Base-by-base conservation (phyloP, 2,888 invertebrate genomes). In the Synanthedon myopaeformis region DNA sequence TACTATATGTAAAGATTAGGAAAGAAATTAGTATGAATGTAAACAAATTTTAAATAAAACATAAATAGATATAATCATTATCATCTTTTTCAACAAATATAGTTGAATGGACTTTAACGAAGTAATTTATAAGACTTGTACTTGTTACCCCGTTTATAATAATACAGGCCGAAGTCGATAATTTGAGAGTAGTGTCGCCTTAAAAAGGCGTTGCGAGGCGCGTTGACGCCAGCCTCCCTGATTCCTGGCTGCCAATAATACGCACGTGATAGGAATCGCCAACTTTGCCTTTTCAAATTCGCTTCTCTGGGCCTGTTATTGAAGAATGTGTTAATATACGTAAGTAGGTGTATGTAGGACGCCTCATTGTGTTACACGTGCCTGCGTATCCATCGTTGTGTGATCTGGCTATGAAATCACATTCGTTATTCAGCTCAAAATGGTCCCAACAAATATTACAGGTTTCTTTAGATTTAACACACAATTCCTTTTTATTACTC, bases 161-260 rank as follows among this genome's bases (percentile, higher is more conserved):
- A 45, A 45, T 45, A 35, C 45, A 45, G 45, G 13, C 45, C 8
- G 11, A 13, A 45, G 14, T 8, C n/a, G n/a, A 45, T 12, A 45
- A 45, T 45, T 45, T 45, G 13, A 12, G 49, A 17, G 49, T 17
- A 49, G 23, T 49, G 49, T 49, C 49, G 23, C 17, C 49, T 19
- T 49, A 49, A 49, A 49, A 49, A 49, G 19, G 49, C 17, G 49
- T 49, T 19, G 49, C 49, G 49, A 49, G 49, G 35, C 51, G 51
- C 41, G 74, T 76, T 73, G 78, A 76, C 74, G 74, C 63, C 68
- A 66, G 71, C 70, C 70, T 72, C 55, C 57, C 75, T 79, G 77
- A 77, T 76, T 79, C 78, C 74, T 59, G 68, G 68, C 72, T 78
- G 81, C 79, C 83, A 81, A 82, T 83, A 82, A 81, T 78, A 74